Percentiles rank a stretch among this genome's conserved stretches.
phyloP scores from a whole-genome alignment of 2,797 vertebrate genomes.

The Champsocephalus esox region DNA sequence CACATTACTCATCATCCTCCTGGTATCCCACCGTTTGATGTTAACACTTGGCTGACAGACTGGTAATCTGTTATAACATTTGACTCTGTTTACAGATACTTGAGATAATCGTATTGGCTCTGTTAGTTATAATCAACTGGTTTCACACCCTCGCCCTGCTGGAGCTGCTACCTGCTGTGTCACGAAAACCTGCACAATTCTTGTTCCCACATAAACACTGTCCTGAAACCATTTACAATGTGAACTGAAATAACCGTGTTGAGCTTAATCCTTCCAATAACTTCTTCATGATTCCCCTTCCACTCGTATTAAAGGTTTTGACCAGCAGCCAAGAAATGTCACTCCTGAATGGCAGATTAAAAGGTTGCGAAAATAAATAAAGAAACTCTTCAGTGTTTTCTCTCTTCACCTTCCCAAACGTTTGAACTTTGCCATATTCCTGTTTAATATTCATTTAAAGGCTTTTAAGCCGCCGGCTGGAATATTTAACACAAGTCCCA shows the following conservation, averaged over 20 bases:
- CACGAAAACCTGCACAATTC: slow-evolving; percentile 1
- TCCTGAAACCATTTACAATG: slow-evolving; percentile 6
- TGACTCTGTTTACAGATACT: slow-evolving; percentile 29
- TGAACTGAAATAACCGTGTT: slow-evolving; percentile 18
- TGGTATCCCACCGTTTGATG: slow-evolving; percentile 41
- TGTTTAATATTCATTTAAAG: slow-evolving; percentile 59
- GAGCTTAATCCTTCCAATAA: slow-evolving; percentile 9
- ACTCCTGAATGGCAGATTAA: neutral
- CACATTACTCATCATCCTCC: slow-evolving; percentile 22
- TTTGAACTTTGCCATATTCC: slow-evolving; percentile 35
- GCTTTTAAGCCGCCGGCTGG: slow-evolving; percentile 17
- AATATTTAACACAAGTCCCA: slow-evolving; percentile 47
- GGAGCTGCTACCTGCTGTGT: slow-evolving; percentile 23
- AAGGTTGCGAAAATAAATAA: neutral
- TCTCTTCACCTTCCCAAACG: slow-evolving; percentile 17
- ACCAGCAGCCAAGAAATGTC: slow-evolving; percentile 5
- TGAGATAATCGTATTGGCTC: slow-evolving; percentile 16
- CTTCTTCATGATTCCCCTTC: slow-evolving; percentile 10
- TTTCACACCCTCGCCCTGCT: slow-evolving; percentile 21
- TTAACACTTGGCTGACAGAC: slow-evolving; percentile 29
- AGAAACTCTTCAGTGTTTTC: neutral
- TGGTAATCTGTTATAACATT: slow-evolving; percentile 42
- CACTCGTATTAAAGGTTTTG: slow-evolving; percentile 7
- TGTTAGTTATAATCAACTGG: slow-evolving; percentile 44
- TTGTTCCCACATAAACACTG: slow-evolving; percentile 13